Conservation (phyloP, 2,888 invertebrate species). For the Agonopterix heracliana region DNA sequence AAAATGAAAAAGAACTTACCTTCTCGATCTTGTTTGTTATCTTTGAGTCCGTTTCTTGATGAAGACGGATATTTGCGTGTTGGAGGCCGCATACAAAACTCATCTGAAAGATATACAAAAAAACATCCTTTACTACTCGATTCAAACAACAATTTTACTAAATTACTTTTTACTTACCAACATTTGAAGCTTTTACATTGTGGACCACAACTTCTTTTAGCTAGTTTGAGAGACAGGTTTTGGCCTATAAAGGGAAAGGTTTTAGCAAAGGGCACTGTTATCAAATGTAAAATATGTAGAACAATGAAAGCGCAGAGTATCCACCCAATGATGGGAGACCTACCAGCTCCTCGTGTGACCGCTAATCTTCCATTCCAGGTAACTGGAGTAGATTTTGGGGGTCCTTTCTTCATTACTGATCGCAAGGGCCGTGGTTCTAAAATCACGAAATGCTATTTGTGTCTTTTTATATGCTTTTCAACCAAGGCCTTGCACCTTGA, state of each 20-base stretch:
- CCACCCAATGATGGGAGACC: conserved; percentile 11
- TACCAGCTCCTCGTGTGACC: conserved; percentile 6
- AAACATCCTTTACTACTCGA: too few relatives aligned
- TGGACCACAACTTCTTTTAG: conserved; percentile 12
- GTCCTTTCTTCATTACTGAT: conserved; percentile 12
- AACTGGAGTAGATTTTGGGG: conserved; percentile 14
- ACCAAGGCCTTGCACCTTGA: conserved; percentile 13
- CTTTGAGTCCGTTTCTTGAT: conserved; percentile 9
- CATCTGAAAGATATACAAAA: conserved; percentile 5
- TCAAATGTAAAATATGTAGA: conserved; percentile 10
- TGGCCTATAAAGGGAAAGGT: conserved; percentile 14
- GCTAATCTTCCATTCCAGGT: conserved; percentile 10
- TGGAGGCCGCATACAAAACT: conserved; percentile 11
- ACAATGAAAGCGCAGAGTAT: conserved; percentile 4
- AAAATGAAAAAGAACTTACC: conserved; percentile 5
- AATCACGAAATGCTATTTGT: conserved; percentile 15
- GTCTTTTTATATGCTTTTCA: conserved; percentile 13
- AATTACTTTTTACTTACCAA: conserved; percentile 7
- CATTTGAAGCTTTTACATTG: conserved; percentile 10
- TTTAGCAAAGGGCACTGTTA: conserved; percentile 6
- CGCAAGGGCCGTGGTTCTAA: conserved; percentile 10
- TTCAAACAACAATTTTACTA: too few relatives aligned
- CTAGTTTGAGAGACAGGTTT: conserved; percentile 5
- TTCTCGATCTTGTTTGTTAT: conserved; percentile 5
- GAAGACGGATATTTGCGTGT: conserved; percentile 8